phyloP scores from a whole-genome alignment of 2,797 vertebrate genomes.

The Semotilus atromaculatus region DNA sequence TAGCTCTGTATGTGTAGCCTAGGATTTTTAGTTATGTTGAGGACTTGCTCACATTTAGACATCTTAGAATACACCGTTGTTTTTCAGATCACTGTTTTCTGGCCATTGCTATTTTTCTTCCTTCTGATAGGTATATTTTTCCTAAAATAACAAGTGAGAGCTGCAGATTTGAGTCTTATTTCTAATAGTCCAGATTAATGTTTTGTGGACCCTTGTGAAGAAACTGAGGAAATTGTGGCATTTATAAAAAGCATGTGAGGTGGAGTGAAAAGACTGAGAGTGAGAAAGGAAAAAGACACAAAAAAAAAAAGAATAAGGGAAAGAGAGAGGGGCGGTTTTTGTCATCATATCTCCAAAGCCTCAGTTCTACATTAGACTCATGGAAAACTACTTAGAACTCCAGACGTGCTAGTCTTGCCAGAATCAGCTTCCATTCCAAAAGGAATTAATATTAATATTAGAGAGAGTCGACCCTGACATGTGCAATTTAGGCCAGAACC shows the following conservation, averaged over 20 bases:
- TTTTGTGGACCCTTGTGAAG: constrained; percentile 31
- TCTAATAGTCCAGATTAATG: constrained; percentile 51
- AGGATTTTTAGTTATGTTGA: constrained; percentile 5
- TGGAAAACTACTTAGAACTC: constrained; percentile 77
- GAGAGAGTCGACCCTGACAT: constrained; percentile 75
- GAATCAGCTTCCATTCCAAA: constrained; percentile 69
- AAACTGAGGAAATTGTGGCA: constrained; percentile 40
- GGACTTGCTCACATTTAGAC: neutral
- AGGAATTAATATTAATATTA: constrained; percentile 80
- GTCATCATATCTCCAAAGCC: constrained; percentile 77
- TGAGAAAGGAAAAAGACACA: constrained; percentile 43
- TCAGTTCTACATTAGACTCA: constrained; percentile 73
- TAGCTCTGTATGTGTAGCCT: constrained; percentile 11
- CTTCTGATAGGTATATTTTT: constrained; percentile 24
- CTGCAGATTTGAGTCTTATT: constrained; percentile 38
- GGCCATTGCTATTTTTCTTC: constrained; percentile 21
- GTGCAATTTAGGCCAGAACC: constrained; percentile 75
- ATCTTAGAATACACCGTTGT: neutral
- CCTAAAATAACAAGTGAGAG: constrained; percentile 49
- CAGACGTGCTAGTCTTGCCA: constrained; percentile 74
- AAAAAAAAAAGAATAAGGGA: constrained; percentile 54
- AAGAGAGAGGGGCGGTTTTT: constrained; percentile 72
- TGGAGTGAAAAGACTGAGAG: constrained; percentile 31
- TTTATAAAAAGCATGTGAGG: constrained; percentile 55
- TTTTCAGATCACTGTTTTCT: constrained; percentile 15